Evolutionary conservation across 1,140 invertebrate species (phyloP).

Genomic region (Brachionus rotundiformis): DNA sequence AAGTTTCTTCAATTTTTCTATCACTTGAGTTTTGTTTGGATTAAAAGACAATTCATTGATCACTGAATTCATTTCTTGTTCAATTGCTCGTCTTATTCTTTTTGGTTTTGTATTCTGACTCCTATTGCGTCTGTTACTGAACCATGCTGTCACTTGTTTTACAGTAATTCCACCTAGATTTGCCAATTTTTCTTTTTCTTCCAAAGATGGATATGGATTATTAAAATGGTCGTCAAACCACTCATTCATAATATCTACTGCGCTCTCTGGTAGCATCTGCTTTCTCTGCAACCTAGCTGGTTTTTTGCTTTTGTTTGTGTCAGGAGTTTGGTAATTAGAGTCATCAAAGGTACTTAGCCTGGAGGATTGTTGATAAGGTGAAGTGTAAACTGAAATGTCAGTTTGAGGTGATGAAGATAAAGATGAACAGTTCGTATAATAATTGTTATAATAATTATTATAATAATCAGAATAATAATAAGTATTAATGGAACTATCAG

Average conservation of each 20-base stretch:
- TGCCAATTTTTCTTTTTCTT: slow-evolving; percentile 58
- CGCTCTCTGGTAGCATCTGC: slow-evolving; percentile 52
- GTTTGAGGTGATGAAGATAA: too few relatives aligned
- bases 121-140: slow-evolving; percentile 61
- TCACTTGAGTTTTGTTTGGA: neutral
- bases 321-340: too few relatives aligned
- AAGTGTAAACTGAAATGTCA: too few relatives aligned
- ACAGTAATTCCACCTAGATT: slow-evolving; percentile 57
- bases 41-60: neutral
- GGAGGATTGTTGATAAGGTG: too few relatives aligned
- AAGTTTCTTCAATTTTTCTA: slow-evolving; percentile 28
- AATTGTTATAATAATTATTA: neutral
- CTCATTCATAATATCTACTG: slow-evolving; percentile 56
- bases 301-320: neutral
- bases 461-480: neutral
- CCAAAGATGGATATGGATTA: slow-evolving; percentile 59
- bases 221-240: slow-evolving; percentile 58
- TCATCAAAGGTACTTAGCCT: neutral
- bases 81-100: slow-evolving; percentile 51
- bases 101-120: slow-evolving; percentile 61
- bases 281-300: neutral
- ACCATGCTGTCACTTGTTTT: slow-evolving; percentile 61
- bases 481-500: neutral
- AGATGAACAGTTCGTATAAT: neutral
- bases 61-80: slow-evolving; percentile 10